Evolutionary conservation across 2,797 vertebrate species (phyloP).

Genomic region (Nasua narica): DNA sequence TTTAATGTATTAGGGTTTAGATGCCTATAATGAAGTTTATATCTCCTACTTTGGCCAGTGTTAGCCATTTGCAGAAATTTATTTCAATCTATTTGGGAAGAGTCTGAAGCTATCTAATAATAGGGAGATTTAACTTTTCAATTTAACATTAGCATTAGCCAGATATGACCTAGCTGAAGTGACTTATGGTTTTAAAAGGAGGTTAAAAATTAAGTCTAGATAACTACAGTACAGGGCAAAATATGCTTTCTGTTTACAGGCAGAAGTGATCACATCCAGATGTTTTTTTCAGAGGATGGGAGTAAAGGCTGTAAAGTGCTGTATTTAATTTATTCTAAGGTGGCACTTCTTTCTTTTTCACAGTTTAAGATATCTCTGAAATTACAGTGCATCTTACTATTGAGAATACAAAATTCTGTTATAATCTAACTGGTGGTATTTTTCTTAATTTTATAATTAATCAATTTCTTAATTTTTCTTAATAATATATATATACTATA

Average conservation of each 20-base stretch:
- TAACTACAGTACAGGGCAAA: background rate
- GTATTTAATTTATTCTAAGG: background rate
- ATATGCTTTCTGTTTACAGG: background rate
- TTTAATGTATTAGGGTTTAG: background rate
- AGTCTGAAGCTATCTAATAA: slow-evolving; percentile 1
- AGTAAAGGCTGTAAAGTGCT: background rate
- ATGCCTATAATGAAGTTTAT: background rate
- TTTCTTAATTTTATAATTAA: background rate
- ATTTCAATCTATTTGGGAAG: background rate
- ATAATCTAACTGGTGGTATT: background rate
- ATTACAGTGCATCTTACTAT: background rate
- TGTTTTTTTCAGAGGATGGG: background rate
- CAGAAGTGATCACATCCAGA: background rate
- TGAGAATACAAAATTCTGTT: background rate
- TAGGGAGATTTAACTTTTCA: background rate
- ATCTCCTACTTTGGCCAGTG: background rate
- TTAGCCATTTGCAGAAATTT: background rate
- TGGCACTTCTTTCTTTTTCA: background rate
- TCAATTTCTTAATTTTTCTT: background rate
- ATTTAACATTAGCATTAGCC: background rate
- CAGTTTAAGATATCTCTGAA: background rate
- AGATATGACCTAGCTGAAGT: background rate
- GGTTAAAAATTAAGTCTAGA: background rate
- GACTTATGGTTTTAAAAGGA: background rate
- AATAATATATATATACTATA: background rate